Base-by-base conservation (phyloP, 2,113 vertebrate species). In the Nipponia nippon region DNA sequence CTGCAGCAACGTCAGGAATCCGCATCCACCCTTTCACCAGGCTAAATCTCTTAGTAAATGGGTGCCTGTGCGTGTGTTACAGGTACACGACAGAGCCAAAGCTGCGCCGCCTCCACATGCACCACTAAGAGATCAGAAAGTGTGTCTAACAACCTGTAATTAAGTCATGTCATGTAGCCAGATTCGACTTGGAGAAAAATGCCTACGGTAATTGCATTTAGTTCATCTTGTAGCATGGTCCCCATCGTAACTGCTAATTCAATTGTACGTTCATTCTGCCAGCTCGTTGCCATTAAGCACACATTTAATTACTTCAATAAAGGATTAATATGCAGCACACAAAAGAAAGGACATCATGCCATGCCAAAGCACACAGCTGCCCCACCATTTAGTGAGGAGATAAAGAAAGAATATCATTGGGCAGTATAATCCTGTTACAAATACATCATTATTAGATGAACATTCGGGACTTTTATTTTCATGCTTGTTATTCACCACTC, bases 301-400 rank as follows among this genome's bases (percentile, higher is more conserved):
- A 98, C 98, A 98, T 99, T 99, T 99, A 99, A 99, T 99, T 99
- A 99, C 99, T 98, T 98, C 98, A 98, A 99, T 99, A 99, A 99
- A 99, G 99, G 98, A 99, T 99, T 99, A 99, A 99, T 99, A 99
- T 99, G 99, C 99, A 98, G 98, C 97, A 84, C 98, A 99, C 99
- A 99, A 98, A 99, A 98, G 98, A 89, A 96, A 97, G 97, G 98
- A 98, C 98, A 97, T 98, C 97, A 97, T 86, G 97, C 97, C 11
- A 77, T 98, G 98, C 98, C 98, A 98, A 98, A 98, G 97, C 98
- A 98, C 98, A 98, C 98, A 99, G 99, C 99, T 99, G 99, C 98
- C 98, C 98, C 86, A 91, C 97, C 98, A 94, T 98, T 99, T 98
- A 98, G 98, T 84, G 95, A 95, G 83, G 97, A 98, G 98, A 99